Percentiles rank a stretch among this genome's conserved stretches.
These are phyloP conservation scores for Leptinotarsa lineolata DNA, from an alignment of 1,140 invertebrate genomes.

Conservation along the genomic window DNA sequence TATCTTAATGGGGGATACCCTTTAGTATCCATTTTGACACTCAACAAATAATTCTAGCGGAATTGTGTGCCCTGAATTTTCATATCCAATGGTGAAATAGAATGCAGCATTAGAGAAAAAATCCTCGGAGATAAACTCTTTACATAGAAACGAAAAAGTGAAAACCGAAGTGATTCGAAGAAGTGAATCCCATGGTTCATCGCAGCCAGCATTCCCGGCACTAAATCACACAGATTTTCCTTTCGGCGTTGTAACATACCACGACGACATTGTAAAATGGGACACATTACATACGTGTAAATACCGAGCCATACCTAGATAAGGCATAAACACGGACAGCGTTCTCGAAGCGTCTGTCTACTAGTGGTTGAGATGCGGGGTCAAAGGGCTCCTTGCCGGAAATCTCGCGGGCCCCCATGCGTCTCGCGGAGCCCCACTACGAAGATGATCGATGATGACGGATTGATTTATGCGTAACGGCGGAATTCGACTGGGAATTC, in stretches of 20 bases:
- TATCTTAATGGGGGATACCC: no score
- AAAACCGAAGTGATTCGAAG: neutral
- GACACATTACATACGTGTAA: conserved; percentile 8
- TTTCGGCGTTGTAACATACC: conserved; percentile 5
- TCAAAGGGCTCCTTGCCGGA: conserved; percentile 35
- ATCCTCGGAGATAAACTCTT: no score
- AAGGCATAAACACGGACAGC: neutral
- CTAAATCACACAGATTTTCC: neutral
- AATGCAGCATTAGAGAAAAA: no score
- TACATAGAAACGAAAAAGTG: no score
- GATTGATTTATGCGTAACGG: conserved; percentile 45
- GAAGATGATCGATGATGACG: conserved; percentile 46
- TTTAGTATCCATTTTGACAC: no score
- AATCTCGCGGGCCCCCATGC: conserved; percentile 13
- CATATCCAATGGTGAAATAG: no score
- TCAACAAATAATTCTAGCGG: no score
- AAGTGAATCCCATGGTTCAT: conserved; percentile 3
- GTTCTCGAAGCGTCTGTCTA: neutral
- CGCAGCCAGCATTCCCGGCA: neutral
- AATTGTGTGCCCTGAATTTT: no score
- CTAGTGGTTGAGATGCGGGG: conserved; percentile 13
- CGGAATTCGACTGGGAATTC: conserved; percentile 43
- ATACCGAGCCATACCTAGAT: conserved; percentile 3
- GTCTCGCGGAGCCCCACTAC: conserved; percentile 27
- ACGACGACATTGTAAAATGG: conserved; percentile 5